These are phyloP conservation scores for Drosophila kikkawai DNA, from an alignment of 1,140 invertebrate genomes.

Conservation along the genomic window DNA sequence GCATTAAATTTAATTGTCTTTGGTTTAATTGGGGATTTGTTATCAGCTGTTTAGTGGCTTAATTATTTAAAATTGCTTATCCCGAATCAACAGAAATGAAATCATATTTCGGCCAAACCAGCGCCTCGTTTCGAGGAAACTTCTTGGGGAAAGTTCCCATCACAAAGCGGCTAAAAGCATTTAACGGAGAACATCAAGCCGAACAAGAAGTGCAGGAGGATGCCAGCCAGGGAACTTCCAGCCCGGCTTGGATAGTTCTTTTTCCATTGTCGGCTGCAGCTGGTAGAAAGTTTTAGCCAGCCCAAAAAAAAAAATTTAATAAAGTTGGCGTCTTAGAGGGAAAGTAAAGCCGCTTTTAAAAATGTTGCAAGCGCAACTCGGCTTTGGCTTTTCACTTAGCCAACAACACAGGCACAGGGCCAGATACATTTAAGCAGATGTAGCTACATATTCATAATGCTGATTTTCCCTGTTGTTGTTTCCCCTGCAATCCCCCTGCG, in stretches of 20 bases:
- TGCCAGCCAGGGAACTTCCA: constrained; percentile 47
- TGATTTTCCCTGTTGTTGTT: constrained; percentile 51
- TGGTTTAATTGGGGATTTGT: constrained; percentile 77
- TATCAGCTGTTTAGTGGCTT: constrained; percentile 78
- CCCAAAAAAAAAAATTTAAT: constrained; percentile 26
- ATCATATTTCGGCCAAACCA: constrained; percentile 29
- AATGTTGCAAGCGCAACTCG: constrained; percentile 70
- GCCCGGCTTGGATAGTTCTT: constrained; percentile 34
- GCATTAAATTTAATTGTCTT: constrained; percentile 72
- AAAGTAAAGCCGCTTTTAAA: constrained; percentile 79
- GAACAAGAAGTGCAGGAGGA: constrained; percentile 22
- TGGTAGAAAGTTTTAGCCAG: constrained; percentile 58
- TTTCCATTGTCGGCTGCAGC: constrained; percentile 33
- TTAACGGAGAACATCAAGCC: constrained; percentile 46
- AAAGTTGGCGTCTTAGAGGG: constrained; percentile 68
- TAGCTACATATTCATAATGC: constrained; percentile 79
- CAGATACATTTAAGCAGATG: constrained; percentile 68
- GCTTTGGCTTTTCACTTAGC: constrained; percentile 75
- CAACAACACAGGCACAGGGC: constrained; percentile 42
- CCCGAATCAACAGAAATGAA: constrained; percentile 23
- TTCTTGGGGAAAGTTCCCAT: constrained; percentile 40
- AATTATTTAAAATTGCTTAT: constrained; percentile 66
- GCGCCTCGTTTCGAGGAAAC: constrained; percentile 43
- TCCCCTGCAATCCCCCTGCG: background rate
- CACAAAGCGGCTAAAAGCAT: constrained; percentile 76